Base-by-base conservation (phyloP, 2,888 invertebrate species). In the Agapostemon virescens region DNA sequence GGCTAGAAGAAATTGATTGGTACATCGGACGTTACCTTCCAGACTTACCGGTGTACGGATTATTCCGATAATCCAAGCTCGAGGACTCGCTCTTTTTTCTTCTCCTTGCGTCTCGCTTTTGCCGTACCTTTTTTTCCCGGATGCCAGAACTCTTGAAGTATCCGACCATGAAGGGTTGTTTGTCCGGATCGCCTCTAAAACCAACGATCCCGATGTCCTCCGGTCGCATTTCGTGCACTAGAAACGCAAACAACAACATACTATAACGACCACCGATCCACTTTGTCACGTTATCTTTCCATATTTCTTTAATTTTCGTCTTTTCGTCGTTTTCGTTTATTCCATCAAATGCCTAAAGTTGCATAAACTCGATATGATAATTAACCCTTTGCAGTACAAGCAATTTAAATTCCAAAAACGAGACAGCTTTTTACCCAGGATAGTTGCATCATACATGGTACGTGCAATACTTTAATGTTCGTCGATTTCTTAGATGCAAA, bases 81-180 rank as follows among this genome's bases (percentile, higher is more conserved):
- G 90, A 89, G 1, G 90, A 83, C 23, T 92, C 85, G 88, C 93
- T 89, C 94, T 93, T 88, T 94, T 94, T 92, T 93, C 94, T 80
- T 93, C 95, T 92, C 93, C 95, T 77, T 93, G 94, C 91, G 33
- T 95, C 94, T 86, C 95, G 93, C 87, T 95, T 93, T 80, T 95
- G 93, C 84, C 94, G 93, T 0, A 93, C 93, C 87, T 95, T 95
- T 2, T 94, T 92, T 92, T 93, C 91, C 3, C 94, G 93, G 80
- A 93, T 93, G 0, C 94, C 94, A 0, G 94, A 94, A 78, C 94
- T 96, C 91, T 96, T 96, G 91, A 97, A 95, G 92, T 97, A 98
- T 0, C 97, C 98, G 15, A 98, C 98, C 95, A 98, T 95, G 92
- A 98, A 98, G 0, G 98, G 98, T 90, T 98, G 97, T 87, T 96